These are phyloP conservation scores for Pachymerium ferrugineum DNA, from an alignment of 2,888 invertebrate genomes.

Conservation along the genomic window DNA sequence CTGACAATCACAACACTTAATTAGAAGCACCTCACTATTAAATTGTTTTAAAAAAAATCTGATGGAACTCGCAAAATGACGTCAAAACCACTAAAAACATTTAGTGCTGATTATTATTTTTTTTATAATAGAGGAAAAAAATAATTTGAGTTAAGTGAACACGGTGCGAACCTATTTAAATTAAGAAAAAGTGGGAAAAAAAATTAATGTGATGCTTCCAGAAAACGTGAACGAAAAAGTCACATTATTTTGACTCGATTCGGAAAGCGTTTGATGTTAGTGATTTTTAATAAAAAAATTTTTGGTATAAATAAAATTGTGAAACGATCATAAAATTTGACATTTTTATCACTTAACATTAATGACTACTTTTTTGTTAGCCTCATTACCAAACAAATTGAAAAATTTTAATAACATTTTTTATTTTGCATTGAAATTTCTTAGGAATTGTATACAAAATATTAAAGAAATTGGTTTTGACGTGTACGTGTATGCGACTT, in stretches of 20 bases:
- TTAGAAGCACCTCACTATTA: conserved; percentile 15
- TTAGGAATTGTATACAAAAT: not conserved
- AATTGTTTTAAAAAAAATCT: not conserved
- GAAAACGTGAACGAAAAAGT: not conserved
- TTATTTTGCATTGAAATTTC: not conserved
- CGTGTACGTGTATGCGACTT: not conserved
- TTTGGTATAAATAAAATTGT: too few species aligned
- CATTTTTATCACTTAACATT: too few species aligned
- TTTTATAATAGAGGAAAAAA: not conserved
- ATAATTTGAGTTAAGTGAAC: not conserved
- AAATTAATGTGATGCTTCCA: not conserved
- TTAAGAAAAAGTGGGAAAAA: not conserved
- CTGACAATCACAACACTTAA: conserved; percentile 19
- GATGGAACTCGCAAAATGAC: conserved; percentile 4
- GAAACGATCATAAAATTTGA: too few species aligned
- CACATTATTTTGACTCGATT: too few species aligned
- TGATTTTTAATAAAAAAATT: too few species aligned
- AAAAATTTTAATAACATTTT: not conserved
- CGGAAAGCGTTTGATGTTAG: not conserved
- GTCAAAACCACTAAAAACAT: not conserved
- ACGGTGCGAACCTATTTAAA: conserved; percentile 1
- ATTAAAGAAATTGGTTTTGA: not conserved
- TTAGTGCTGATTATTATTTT: not conserved
- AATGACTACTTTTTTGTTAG: too few species aligned
- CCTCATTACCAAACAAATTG: not conserved